Evolutionary conservation across 2,113 vertebrate species (phyloP), one percentile per base, ranked within the genome.

Genomic region (Cathartes aura): DNA sequence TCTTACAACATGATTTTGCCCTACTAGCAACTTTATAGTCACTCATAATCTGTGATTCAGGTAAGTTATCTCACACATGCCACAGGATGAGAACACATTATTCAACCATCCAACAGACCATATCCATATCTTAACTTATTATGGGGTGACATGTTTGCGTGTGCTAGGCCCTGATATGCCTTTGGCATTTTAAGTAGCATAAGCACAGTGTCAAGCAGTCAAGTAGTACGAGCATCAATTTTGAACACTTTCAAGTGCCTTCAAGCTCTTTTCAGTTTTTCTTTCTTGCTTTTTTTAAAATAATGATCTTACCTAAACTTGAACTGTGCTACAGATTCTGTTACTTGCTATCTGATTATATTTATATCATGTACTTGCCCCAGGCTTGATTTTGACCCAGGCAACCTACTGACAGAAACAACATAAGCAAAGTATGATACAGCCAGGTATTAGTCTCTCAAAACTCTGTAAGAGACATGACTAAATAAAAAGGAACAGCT

Each of bases 31-130:
- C 32, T 55, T 87, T 18, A 50, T 3, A 80, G 38, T 72, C 17
- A 15, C 29, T 47, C n/a, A 72, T n/a, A 30, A 59, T 32, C 52
- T 82, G 52, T 38, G 56, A 55, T 1, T 50, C 80, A 81, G 43
- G 9, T 24, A 75, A 64, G 30, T 64, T 47, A 40, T 45, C n/a
- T 73, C 58, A 59, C 72, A 71, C 23, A 34, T 12, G 21, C 12
- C 42, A 79, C 17, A 48, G 29, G 32, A 75, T 22, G 17, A 26
- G 20, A 88, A 56, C 15, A 70, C 19, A 29, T 58, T 58, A 84
- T 62, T 88, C 47, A 79, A 62, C 8, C 32, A 79, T 12, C 38
- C 0, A 0, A 58, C 32, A 88, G 5, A 67, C 4, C 5, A 13
- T 32, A 50, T n/a, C 29, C 3, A 0, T 29, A 52, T 43, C 38